These are phyloP conservation scores for Goniozus legneri DNA, from an alignment of 1,140 invertebrate genomes.

Conservation along the genomic window DNA sequence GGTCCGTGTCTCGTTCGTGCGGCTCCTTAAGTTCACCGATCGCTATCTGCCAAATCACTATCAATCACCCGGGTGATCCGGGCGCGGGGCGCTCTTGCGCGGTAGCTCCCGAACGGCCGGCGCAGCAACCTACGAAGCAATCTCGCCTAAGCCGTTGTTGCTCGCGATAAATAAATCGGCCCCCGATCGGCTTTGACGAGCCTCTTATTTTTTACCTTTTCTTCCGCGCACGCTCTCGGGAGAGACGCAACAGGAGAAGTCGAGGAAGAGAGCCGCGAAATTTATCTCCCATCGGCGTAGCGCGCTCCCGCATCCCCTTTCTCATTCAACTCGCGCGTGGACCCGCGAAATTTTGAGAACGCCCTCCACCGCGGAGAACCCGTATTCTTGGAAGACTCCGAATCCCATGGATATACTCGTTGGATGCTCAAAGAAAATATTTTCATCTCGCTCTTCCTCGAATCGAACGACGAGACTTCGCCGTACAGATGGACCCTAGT, in stretches of 20 bases:
- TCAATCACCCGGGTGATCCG: constrained; percentile 34
- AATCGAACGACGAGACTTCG: too few species aligned
- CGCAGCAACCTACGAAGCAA: constrained; percentile 21
- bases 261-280: not conserved
- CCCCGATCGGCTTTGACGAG: constrained; percentile 26
- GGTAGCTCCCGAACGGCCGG: too few species aligned
- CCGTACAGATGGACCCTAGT: too few species aligned
- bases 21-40: constrained; percentile 25
- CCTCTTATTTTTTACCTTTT: not conserved
- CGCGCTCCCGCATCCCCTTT: too few species aligned
- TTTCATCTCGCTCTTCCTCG: too few species aligned
- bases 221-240: too few species aligned
- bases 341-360: too few species aligned
- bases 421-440: too few species aligned
- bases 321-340: too few species aligned
- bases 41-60: constrained; percentile 42
- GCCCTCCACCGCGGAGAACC: too few species aligned
- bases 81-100: constrained; percentile 24
- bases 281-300: not conserved
- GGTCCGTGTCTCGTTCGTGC: not conserved
- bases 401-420: too few species aligned
- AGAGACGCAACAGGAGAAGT: not conserved
- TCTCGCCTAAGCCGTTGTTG: constrained; percentile 20
- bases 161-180: constrained; percentile 32
- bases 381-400: too few species aligned